phyloP scores from a whole-genome alignment of 2,797 vertebrate species.

The Sebastes paucispinis region DNA sequence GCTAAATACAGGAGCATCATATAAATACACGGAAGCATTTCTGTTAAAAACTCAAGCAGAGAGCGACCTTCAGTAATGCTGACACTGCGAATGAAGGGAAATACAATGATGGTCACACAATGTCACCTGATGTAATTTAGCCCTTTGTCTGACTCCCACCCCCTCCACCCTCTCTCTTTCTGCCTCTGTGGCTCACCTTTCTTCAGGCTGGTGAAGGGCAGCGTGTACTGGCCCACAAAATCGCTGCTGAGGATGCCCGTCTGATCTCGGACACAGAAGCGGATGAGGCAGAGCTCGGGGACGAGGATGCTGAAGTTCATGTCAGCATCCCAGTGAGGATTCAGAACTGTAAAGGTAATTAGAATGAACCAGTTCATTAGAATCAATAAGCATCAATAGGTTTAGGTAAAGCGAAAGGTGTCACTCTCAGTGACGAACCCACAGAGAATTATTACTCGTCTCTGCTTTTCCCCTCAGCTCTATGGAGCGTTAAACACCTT shows the following conservation, averaged over 20 bases:
- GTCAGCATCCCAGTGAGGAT: conserved; percentile 84
- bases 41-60: conserved; percentile 4
- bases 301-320: conserved; percentile 84
- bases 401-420: not conserved
- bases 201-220: conserved; percentile 86
- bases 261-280: conserved; percentile 86
- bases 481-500: not conserved
- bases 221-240: conserved; percentile 88
- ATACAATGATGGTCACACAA: conserved; percentile 42
- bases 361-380: not conserved
- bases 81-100: conserved; percentile 48
- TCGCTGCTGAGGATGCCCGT: conserved; percentile 78
- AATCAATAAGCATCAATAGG: not conserved
- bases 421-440: not conserved
- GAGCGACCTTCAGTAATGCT: conserved; percentile 51
- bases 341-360: conserved; percentile 77
- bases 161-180: not conserved
- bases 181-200: conserved; percentile 82
- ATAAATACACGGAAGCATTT: not conserved
- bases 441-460: not conserved
- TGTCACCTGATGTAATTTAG: conserved; percentile 57
- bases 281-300: conserved; percentile 87
- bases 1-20: conserved; percentile 12
- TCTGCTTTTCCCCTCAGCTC: not conserved
- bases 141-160: conserved; percentile 7